Evolutionary conservation across 2,888 invertebrate genomes (phyloP).

Genomic region (Pogonocherus hispidulus): DNA sequence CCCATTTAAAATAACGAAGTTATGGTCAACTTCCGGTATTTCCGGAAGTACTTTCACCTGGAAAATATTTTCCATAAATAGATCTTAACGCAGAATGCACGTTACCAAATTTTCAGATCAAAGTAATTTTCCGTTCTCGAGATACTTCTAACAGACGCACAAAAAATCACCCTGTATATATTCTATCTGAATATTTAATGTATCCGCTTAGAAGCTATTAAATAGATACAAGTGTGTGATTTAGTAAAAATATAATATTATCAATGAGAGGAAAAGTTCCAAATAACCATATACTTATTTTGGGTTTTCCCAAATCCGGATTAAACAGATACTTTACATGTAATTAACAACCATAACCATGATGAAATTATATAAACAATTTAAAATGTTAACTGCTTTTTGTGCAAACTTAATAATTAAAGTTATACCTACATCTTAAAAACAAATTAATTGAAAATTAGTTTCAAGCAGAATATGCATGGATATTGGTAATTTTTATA

Average conservation of each 20-base stretch:
- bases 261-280: background rate
- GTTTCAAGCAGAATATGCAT: too few species aligned
- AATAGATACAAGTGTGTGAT: background rate
- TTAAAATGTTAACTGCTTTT: background rate
- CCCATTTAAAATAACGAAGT: too few species aligned
- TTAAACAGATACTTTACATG: background rate
- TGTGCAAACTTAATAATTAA: background rate
- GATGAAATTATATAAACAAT: background rate
- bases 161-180: too few species aligned
- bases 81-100: too few species aligned
- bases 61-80: too few species aligned
- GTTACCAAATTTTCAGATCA: too few species aligned
- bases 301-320: background rate
- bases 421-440: background rate
- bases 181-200: too few species aligned
- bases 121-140: too few species aligned
- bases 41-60: too few species aligned
- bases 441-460: constrained; percentile 2
- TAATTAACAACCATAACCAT: background rate
- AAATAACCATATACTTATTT: constrained; percentile 2
- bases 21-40: too few species aligned
- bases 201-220: background rate
- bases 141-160: too few species aligned
- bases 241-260: background rate
- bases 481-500: too few species aligned